A percentile compares a stretch with the other conserved stretches of the same genome.
Conservation (phyloP, 2,888 invertebrate genomes). For the Ommatoiulus sabulosus region DNA sequence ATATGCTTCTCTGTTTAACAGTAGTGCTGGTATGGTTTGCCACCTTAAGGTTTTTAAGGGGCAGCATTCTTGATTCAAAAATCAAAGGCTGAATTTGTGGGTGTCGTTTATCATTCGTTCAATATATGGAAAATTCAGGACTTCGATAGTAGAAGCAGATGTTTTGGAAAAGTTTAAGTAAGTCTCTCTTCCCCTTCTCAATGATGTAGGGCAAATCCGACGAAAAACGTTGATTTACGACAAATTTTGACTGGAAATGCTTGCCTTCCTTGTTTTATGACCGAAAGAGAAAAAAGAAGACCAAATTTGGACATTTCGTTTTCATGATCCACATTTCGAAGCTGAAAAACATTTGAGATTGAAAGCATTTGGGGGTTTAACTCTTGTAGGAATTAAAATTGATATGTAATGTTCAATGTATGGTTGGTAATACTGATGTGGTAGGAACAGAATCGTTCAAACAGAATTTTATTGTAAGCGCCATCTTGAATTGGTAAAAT, state of each 20-base stretch:
- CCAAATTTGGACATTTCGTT: background rate
- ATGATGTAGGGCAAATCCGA: background rate
- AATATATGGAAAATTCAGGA: conserved; percentile 5
- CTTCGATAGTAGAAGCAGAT: background rate
- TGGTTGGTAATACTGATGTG: background rate
- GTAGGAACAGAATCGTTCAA: no score
- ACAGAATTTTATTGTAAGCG: no score
- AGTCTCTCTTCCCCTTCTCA: background rate
- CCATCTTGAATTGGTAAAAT: no score
- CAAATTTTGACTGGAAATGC: background rate
- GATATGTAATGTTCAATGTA: background rate
- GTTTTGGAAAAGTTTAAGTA: background rate
- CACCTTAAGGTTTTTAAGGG: no score
- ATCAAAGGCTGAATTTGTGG: background rate
- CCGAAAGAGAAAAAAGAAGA: background rate
- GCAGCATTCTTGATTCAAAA: no score
- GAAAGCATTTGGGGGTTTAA: background rate
- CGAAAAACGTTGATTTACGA: conserved; percentile 16
- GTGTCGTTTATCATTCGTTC: background rate
- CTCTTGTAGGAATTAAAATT: background rate
- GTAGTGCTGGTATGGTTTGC: no score
- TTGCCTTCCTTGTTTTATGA: background rate
- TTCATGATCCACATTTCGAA: background rate
- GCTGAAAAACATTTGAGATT: background rate
- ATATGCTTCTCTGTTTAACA: no score